Conservation (phyloP, 2,797 vertebrate genomes). For the Scyliorhinus canicula region DNA sequence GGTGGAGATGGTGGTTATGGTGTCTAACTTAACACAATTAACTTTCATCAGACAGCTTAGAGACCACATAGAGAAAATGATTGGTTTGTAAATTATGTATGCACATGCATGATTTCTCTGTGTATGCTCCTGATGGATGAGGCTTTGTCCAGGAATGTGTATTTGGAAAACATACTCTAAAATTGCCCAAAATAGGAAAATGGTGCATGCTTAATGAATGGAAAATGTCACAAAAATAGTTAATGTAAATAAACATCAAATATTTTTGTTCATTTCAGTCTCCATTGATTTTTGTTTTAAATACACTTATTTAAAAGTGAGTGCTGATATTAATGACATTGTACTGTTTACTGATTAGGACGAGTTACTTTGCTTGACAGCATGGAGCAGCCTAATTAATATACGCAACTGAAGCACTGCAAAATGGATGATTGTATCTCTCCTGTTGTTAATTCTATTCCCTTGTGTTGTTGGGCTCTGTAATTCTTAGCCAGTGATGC, state of each 20-base stretch:
- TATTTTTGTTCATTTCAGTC: not conserved
- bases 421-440: not conserved
- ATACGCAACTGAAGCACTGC: not conserved
- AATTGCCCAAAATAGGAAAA: not conserved
- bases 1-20: not conserved
- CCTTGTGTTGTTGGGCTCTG: not conserved
- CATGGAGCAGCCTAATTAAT: not conserved
- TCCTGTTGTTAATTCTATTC: not conserved
- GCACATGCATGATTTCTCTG: not conserved
- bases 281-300: constrained; percentile 8
- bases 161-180: not conserved
- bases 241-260: not conserved
- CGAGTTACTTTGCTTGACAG: not conserved
- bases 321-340: not conserved
- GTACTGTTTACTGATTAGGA: not conserved
- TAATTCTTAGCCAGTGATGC: not conserved
- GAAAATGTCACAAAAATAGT: not conserved
- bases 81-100: not conserved
- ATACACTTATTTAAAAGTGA: not conserved
- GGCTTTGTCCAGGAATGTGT: not conserved
- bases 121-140: not conserved
- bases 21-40: not conserved
- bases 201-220: not conserved
- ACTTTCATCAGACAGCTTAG: not conserved
- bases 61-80: not conserved